phyloP scores from a whole-genome alignment of 1,140 invertebrate genomes.

The Philopotamus ludificatus region DNA sequence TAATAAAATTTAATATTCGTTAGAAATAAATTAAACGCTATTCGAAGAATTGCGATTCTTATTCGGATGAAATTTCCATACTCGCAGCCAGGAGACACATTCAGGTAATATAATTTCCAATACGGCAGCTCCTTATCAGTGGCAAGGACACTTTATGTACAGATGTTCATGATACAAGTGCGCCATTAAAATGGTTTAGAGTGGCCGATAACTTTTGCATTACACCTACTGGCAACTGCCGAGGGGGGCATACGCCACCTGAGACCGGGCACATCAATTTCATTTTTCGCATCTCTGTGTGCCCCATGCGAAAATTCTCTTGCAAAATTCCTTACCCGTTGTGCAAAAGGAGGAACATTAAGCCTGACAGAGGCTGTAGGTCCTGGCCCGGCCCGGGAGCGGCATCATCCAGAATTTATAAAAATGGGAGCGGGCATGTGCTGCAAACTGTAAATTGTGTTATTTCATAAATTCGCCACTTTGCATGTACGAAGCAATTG shows the following conservation, averaged over 20 bases:
- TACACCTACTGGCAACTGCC: background rate
- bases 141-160: background rate
- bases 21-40: too few species aligned
- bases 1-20: too few species aligned
- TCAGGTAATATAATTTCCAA: too few species aligned
- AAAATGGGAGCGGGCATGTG: constrained; percentile 21
- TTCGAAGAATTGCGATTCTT: too few species aligned
- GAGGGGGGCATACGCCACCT: constrained; percentile 7
- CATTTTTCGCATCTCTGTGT: constrained; percentile 11
- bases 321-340: constrained; percentile 9
- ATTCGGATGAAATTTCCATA: too few species aligned
- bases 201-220: constrained; percentile 21
- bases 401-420: constrained; percentile 33
- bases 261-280: constrained; percentile 23
- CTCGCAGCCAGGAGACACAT: too few species aligned
- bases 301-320: constrained; percentile 4
- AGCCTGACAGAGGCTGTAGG: constrained; percentile 23
- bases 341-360: constrained; percentile 29
- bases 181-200: constrained; percentile 30
- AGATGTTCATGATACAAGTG: constrained; percentile 2
- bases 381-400: constrained; percentile 7
- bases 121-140: too few species aligned
- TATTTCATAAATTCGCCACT: constrained; percentile 20
- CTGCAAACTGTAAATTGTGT: constrained; percentile 32
- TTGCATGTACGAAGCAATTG: background rate